These are phyloP conservation scores for Mycetomoellerius zeteki DNA, from an alignment of 1,140 invertebrate species.

Conservation along the genomic window DNA sequence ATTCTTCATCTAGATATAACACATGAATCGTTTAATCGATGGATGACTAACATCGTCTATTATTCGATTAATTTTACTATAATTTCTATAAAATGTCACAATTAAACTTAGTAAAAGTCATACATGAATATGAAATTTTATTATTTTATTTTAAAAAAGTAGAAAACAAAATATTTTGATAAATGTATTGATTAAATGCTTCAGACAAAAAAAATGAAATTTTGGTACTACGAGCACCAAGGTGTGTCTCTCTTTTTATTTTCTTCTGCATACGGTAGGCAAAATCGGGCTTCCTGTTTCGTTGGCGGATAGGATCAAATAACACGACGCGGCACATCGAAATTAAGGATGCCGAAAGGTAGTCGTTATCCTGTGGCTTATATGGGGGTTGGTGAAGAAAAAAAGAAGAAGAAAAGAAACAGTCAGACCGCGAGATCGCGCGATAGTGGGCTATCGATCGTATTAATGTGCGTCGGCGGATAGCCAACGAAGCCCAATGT, in stretches of 20 bases:
- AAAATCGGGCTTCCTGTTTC: constrained; percentile 57
- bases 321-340: constrained; percentile 54
- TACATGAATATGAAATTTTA: not conserved
- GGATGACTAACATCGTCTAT: not conserved
- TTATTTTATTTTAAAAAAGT: not conserved
- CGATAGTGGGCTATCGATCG: constrained; percentile 49
- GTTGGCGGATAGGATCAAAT: constrained; percentile 56
- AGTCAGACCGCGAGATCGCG: constrained; percentile 33
- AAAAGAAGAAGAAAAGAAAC: not conserved
- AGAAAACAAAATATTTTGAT: not conserved
- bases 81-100: not conserved
- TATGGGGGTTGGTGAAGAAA: not conserved
- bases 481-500: constrained; percentile 34
- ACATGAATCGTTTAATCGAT: constrained; percentile 20
- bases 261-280: constrained; percentile 19
- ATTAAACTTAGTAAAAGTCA: not conserved
- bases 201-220: not conserved
- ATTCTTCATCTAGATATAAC: not conserved
- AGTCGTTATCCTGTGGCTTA: constrained; percentile 49
- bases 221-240: not conserved
- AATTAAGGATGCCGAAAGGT: constrained; percentile 61
- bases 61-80: not conserved
- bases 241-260: not conserved
- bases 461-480: constrained; percentile 47
- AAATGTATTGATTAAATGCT: not conserved